Conservation (phyloP, 2,113 vertebrate species). For the Piprites chloris region DNA sequence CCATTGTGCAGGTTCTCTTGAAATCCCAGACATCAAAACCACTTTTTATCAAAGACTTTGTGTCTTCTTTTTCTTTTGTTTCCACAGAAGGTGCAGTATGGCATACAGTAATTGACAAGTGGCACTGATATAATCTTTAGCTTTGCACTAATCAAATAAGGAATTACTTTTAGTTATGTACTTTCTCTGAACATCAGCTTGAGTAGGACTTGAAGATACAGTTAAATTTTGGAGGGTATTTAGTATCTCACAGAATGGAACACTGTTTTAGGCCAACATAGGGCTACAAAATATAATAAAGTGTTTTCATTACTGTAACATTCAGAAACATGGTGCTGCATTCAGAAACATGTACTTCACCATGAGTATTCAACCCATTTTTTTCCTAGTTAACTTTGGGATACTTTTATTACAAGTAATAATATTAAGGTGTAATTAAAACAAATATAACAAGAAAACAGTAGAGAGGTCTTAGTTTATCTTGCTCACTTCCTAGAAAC, state of each 20-base stretch:
- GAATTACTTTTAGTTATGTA: neutral
- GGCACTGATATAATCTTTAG: neutral
- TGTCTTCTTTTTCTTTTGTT: neutral
- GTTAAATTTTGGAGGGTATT: neutral
- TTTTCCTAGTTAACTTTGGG: neutral
- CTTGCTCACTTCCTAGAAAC: neutral
- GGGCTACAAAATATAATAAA: neutral
- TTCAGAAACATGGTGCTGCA: neutral
- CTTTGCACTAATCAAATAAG: neutral
- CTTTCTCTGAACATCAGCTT: neutral
- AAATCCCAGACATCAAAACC: neutral
- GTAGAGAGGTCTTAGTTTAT: neutral
- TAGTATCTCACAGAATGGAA: neutral
- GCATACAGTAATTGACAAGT: neutral
- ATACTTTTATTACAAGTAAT: neutral
- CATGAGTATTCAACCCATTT: neutral
- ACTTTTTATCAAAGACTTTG: neutral
- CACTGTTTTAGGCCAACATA: neutral
- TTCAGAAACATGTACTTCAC: no score
- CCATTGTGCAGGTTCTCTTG: neutral
- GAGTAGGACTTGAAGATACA: neutral
- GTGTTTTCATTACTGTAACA: neutral
- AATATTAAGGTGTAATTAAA: neutral
- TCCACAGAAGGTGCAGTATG: neutral
- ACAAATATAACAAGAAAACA: rapidly evolving